Base-by-base conservation (phyloP, 1,140 invertebrate species). In the Drosophila watanabei region DNA sequence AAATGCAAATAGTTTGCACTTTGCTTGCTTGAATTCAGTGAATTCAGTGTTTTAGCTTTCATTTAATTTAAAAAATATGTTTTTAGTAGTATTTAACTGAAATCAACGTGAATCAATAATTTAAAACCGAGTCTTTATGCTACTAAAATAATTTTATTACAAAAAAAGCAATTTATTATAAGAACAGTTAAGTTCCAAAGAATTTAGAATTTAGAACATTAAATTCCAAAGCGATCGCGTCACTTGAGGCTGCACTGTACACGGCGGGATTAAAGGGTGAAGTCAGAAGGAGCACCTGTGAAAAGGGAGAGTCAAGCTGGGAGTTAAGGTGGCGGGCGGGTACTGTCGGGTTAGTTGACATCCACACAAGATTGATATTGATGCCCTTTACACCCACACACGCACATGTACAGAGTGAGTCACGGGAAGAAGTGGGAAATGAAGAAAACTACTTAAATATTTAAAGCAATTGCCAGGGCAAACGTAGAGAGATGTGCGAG, bases 401-500 rank as follows among this genome's bases (percentile, higher is more conserved):
- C 58, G 54, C 13, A 35, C 64, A 43, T 30, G 45, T 35, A 58
- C 39, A 49, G 28, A 35, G 51, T 49, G 54, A 73, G 68, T 73
- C 54, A 61, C 54, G 51, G 71, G 54, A 73, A 52, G 54, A 73
- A 52, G 58, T 64, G 65, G 82, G 58, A 81, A 80, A 73, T 62
- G 76, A 64, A 69, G 54, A 68, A 70, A 86, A 87, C 82, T 86
- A 82, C 75, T 86, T 79, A 86, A 86, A 87, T 86, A 86, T 86
- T 86, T 86, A 86, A 86, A 86, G 82, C 83, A 86, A 81, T 85
- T 85, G 82, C 79, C 72, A 49, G 51, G 64, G 30, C 24, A 43
- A 60, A 33, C 61, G 48, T 24, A 24, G 16, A 18, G 48, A 35
- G 24, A 20, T 45, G 48, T 18, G 20, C 63, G 33, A 28, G 30